Evolutionary conservation across 53 echinoderm and acorn worm genomes (phyloP).

Genomic region (Paracentrotus lividus): DNA sequence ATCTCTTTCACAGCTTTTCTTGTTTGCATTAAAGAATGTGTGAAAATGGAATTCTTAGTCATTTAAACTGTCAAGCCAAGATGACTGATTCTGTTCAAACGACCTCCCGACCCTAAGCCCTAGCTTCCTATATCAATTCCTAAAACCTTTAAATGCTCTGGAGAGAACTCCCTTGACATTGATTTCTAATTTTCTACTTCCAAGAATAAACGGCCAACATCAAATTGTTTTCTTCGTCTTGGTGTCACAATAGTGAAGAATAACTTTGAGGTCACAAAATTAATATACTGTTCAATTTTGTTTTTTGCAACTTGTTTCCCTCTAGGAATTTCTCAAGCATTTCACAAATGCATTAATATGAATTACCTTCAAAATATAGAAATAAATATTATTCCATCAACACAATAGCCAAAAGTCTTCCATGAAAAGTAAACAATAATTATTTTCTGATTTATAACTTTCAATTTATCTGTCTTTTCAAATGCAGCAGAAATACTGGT

Average conservation of each 20-base stretch:
- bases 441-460: too few relatives aligned
- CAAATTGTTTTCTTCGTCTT: background rate
- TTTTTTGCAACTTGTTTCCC: too few relatives aligned
- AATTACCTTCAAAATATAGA: too few relatives aligned
- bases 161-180: background rate
- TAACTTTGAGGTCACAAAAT: too few relatives aligned
- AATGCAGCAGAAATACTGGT: too few relatives aligned
- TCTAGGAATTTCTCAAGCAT: too few relatives aligned
- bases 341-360: too few relatives aligned
- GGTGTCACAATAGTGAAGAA: background rate
- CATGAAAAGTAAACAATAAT: too few relatives aligned
- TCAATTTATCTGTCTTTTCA: too few relatives aligned
- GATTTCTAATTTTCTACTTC: background rate
- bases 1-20: conserved; percentile 17
- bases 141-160: background rate
- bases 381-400: too few relatives aligned
- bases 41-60: conserved; percentile 23
- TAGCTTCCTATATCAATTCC: background rate
- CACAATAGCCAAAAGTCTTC: too few relatives aligned
- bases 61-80: conserved; percentile 28
- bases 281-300: too few relatives aligned
- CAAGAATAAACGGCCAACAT: background rate
- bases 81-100: conserved; percentile 18
- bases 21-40: background rate
- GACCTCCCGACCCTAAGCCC: background rate